Base-by-base conservation (phyloP, 2,888 invertebrate species). In the Pristionchus mayeri region DNA sequence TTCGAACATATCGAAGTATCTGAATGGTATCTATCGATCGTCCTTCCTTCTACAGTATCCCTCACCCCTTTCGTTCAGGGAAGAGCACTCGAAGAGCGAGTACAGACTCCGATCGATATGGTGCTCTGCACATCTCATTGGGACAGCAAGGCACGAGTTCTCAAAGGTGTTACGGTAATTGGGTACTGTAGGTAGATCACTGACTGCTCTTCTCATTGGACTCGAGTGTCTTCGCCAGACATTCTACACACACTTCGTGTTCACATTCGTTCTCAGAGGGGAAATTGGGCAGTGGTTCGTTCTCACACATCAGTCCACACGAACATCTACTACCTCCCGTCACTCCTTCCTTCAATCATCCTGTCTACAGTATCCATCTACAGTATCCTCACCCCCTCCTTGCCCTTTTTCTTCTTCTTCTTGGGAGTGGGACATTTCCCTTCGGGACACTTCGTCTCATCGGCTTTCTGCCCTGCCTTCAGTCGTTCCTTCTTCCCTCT, bases 191-290 rank as follows among this genome's bases (percentile, higher is more conserved):
- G 52, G 54, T 52, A 21, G 21, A 40, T 11, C 2, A 30, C 78
- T 86, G 85, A 34, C 86, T 87, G 57, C 21, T 84, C 57, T 84
- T 86, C 63, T 88, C 87, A 79, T 89, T 89, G 67, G 88, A 88
- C 75, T 87, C 87, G 57, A 90, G 85, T 84, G 87, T 88, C 30
- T 81, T 48, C 60, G 85, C 85, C 60, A 90, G 80, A 78, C 90
- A 90, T 24, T 79, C 81, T 11, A 89, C 34, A 84, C 90, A 90
- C 16, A 89, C 88, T 16, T 88, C 89, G 80, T 90, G 90, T n/a
- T 90, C 90, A 83, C 90, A 90, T 76, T 90, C 90, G 37, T 85
- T 85, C 78, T 90, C 90, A 37, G 90, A 89, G 27, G 90, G 90
- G 57, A 90, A 90, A 79, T 90, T 90, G 21, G 89, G 87, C 54